Conservation (phyloP, 2,113 vertebrate genomes). For the Ailuropoda melanoleuca region DNA sequence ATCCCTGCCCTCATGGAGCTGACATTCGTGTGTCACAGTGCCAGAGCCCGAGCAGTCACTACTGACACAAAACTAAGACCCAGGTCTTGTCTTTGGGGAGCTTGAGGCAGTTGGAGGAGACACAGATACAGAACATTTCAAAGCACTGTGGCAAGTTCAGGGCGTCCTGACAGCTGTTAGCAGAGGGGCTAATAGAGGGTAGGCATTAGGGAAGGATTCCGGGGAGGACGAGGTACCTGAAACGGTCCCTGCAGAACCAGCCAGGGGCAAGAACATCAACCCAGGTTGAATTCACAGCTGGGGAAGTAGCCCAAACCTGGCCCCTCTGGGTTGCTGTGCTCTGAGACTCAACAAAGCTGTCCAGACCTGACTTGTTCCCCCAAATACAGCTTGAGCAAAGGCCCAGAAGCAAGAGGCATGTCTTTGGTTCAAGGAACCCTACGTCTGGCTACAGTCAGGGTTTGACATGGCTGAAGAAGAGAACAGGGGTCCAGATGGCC, state of each 20-base stretch:
- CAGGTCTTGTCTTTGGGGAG: background rate
- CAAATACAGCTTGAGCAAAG: background rate
- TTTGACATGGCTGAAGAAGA: background rate
- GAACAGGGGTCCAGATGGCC: background rate
- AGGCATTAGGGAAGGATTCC: background rate
- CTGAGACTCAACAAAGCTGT: background rate
- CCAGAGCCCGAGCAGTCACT: background rate
- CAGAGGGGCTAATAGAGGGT: background rate
- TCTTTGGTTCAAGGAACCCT: background rate
- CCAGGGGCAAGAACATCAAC: background rate
- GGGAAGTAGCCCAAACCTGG: background rate
- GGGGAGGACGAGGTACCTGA: background rate
- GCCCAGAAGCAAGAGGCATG: background rate
- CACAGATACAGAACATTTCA: background rate
- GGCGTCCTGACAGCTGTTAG: background rate
- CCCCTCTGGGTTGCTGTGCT: background rate
- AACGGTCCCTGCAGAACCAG: background rate
- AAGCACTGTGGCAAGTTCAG: background rate
- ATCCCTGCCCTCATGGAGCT: background rate
- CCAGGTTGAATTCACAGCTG: background rate
- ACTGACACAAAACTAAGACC: background rate
- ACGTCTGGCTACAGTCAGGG: background rate
- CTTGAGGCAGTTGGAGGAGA: too few relatives aligned
- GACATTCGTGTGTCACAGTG: rapidly evolving
- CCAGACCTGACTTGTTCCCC: too few relatives aligned